A percentile compares a stretch with the other conserved stretches of the same genome.
Conservation (phyloP, 2,113 vertebrate species). For the Rhadina sibilatrix region DNA sequence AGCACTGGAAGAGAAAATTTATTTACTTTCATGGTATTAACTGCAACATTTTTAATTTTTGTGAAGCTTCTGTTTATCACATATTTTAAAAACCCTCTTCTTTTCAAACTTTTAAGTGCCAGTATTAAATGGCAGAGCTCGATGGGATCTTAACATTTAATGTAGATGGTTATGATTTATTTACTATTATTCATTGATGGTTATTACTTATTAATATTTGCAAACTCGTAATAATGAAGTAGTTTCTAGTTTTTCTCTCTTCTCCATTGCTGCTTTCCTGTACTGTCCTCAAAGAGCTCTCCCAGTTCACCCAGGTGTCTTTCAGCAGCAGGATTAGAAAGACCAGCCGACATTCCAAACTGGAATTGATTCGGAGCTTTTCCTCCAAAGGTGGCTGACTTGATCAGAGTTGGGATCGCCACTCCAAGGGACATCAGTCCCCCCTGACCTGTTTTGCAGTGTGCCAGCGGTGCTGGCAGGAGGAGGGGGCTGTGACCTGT, state of each 20-base stretch:
- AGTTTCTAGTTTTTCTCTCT: not conserved
- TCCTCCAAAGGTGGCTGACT: rapidly evolving
- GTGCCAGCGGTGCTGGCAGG: not conserved
- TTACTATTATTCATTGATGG: not conserved
- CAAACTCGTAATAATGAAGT: not conserved
- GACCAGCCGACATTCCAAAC: not conserved
- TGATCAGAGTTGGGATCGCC: rapidly evolving
- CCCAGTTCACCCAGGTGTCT: too few species aligned
- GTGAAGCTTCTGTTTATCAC: not conserved
- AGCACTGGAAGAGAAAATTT: not conserved
- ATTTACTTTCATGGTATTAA: not conserved
- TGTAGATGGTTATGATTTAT: not conserved
- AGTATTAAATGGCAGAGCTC: not conserved
- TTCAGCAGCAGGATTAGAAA: not conserved
- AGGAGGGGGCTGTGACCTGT: not conserved
- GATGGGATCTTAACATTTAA: not conserved
- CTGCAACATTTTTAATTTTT: not conserved
- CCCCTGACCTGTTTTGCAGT: rapidly evolving
- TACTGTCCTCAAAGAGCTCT: not conserved
- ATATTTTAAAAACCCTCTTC: not conserved
- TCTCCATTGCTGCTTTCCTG: not conserved
- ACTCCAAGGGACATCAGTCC: not conserved
- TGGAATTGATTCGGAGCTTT: not conserved
- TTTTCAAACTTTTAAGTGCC: not conserved
- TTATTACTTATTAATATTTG: not conserved